phyloP scores from a whole-genome alignment of 2,888 invertebrate genomes.

The Habroteleia sp. region DNA sequence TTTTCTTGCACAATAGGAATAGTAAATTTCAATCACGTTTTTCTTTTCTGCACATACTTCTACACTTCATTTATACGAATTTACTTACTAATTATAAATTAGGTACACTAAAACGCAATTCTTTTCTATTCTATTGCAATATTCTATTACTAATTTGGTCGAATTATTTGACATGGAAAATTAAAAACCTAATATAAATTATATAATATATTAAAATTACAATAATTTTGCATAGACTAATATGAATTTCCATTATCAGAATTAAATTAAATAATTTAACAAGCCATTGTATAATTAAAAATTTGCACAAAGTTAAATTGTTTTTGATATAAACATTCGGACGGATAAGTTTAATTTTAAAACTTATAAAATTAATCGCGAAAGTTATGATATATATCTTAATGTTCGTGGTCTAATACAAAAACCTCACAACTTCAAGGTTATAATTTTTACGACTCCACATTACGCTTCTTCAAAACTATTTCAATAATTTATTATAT shows the following conservation, averaged over 20 bases:
- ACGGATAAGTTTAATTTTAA: constrained; percentile 1
- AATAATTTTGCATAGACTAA: too few species aligned
- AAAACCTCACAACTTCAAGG: too few species aligned
- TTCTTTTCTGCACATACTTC: constrained; percentile 27
- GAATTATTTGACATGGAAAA: constrained; percentile 25
- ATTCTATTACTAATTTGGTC: constrained; percentile 28
- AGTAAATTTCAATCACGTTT: constrained; percentile 44
- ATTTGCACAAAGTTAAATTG: too few species aligned
- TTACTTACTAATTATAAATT: constrained; percentile 53
- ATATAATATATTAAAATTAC: too few species aligned
- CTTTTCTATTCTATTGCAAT: constrained; percentile 22
- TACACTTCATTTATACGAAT: constrained; percentile 48
- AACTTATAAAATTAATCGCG: constrained; percentile 20
- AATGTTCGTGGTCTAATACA: constrained; percentile 1
- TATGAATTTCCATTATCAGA: too few species aligned
- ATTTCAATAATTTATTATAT: constrained; percentile 1
- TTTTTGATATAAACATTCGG: constrained; percentile 1
- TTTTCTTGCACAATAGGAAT: constrained; percentile 55
- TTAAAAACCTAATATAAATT: too few species aligned
- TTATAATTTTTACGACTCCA: too few species aligned
- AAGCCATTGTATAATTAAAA: too few species aligned
- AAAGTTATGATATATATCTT: constrained; percentile 23
- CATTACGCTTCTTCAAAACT: constrained; percentile 14
- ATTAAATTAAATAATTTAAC: too few species aligned
- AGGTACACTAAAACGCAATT: constrained; percentile 35